These are phyloP conservation scores for Nansenia antarctica DNA, from an alignment of 2,113 vertebrate genomes.

Conservation along the genomic window DNA sequence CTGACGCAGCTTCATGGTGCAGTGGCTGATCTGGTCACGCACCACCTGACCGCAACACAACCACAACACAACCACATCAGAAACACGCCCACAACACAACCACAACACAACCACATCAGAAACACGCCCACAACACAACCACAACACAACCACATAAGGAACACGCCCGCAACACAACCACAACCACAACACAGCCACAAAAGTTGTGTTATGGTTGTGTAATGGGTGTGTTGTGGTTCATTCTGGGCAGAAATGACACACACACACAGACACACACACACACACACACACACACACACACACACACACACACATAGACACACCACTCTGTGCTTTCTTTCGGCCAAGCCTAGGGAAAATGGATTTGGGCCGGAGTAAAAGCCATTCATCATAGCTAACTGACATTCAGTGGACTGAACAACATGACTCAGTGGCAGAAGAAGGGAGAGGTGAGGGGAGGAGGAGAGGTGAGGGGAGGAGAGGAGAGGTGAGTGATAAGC, in stretches of 20 bases:
- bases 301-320: not conserved
- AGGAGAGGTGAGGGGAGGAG: too few species aligned
- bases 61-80: not conserved
- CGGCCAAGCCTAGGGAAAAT: conserved; percentile 24
- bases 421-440: too few species aligned
- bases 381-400: conserved; percentile 41
- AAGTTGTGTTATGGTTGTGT: too few species aligned
- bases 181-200: conserved; percentile 9
- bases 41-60: conserved; percentile 81
- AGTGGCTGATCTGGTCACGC: conserved; percentile 98
- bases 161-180: not conserved
- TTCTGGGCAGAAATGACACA: not conserved
- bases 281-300: conserved; percentile 9
- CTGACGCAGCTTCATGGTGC: conserved; percentile 96
- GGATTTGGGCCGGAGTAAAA: conserved; percentile 43
- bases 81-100: conserved; percentile 2
- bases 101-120: not conserved
- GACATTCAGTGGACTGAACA: conserved; percentile 38
- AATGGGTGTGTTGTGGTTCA: too few species aligned
- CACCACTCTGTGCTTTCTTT: not conserved
- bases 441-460: too few species aligned
- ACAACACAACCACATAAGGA: too few species aligned
- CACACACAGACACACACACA: not conserved
- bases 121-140: too few species aligned
- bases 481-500: too few species aligned